These are phyloP conservation scores for Clarias gariepinus DNA, from an alignment of 2,113 vertebrate species.

Conservation along the genomic window DNA sequence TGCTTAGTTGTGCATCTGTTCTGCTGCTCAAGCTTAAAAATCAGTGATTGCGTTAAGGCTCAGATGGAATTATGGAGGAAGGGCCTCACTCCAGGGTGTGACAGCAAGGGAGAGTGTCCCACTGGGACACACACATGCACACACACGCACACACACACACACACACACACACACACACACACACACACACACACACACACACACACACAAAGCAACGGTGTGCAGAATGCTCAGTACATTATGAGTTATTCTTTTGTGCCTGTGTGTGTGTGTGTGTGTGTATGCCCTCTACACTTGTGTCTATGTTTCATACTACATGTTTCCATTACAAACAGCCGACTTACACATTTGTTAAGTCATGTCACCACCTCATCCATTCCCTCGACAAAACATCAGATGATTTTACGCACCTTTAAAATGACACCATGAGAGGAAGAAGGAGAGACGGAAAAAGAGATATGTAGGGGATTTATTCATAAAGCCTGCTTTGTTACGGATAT, in stretches of 20 bases:
- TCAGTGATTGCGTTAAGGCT: constrained; percentile 65
- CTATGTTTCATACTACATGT: neutral
- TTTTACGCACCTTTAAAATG: constrained; percentile 26
- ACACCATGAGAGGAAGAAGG: neutral
- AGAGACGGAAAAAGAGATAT: constrained; percentile 22
- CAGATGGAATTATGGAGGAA: constrained; percentile 58
- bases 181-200: constrained; percentile 17
- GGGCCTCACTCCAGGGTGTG: constrained; percentile 45
- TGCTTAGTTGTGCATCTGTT: constrained; percentile 28
- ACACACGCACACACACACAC: constrained; percentile 22
- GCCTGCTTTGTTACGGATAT: constrained; percentile 36
- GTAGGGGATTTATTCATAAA: constrained; percentile 35
- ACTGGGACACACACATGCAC: constrained; percentile 38
- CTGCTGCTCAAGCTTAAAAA: constrained; percentile 61
- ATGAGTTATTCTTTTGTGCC: constrained; percentile 22
- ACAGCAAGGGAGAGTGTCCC: constrained; percentile 34
- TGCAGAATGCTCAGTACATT: constrained; percentile 1
- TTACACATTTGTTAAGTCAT: constrained; percentile 1
- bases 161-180: constrained; percentile 16
- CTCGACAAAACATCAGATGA: neutral
- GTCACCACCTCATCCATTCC: constrained; percentile 3
- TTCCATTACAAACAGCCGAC: neutral
- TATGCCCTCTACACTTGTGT: constrained; percentile 12
- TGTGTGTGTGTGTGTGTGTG: constrained; percentile 9
- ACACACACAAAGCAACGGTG: constrained; percentile 16